Evolutionary conservation across 2,113 vertebrate genomes (phyloP).

Genomic region (Hyaena hyaena): DNA sequence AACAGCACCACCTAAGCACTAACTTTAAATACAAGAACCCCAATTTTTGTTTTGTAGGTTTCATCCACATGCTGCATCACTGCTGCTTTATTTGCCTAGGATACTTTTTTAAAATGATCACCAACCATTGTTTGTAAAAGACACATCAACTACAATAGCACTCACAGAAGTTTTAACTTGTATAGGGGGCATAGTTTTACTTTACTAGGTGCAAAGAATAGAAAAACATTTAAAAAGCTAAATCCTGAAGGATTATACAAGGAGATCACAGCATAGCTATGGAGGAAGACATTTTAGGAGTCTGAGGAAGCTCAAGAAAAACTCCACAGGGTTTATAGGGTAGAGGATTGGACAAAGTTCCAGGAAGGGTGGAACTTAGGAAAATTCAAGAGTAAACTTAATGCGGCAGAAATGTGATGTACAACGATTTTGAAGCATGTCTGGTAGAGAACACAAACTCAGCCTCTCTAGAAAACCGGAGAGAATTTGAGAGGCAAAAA

Average conservation of each 20-base stretch:
- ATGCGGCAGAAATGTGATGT: neutral
- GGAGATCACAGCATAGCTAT: neutral
- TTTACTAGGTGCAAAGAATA: neutral
- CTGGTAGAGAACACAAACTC: neutral
- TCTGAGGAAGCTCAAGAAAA: neutral
- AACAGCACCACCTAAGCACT: neutral
- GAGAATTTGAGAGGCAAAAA: neutral
- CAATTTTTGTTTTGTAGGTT: neutral
- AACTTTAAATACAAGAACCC: neutral
- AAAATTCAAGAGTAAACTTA: neutral
- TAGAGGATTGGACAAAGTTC: neutral
- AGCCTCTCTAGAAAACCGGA: neutral
- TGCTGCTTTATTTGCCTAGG: neutral
- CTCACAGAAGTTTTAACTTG: neutral
- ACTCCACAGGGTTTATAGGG: neutral
- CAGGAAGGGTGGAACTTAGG: neutral
- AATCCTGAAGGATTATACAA: neutral
- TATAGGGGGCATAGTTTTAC: neutral
- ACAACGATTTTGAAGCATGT: neutral
- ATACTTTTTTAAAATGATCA: neutral
- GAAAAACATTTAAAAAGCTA: neutral
- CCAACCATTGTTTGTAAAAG: neutral
- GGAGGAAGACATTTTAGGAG: neutral
- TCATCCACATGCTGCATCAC: neutral
- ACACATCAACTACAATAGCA: neutral